Conservation (phyloP, 2,888 invertebrate genomes). For the Ligdia adustata region DNA sequence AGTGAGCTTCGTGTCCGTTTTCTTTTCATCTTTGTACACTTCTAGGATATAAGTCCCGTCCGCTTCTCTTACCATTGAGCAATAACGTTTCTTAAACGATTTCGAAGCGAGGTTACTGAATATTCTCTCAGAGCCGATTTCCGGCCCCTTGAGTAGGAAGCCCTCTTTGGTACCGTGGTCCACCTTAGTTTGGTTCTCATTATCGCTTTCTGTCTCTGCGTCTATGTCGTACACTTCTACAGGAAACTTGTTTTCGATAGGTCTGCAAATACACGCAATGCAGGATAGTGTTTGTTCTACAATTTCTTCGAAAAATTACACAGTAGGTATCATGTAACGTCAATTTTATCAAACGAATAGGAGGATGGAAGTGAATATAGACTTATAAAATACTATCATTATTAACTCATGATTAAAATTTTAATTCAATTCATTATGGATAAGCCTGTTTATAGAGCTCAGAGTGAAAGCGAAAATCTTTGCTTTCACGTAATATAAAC, state of each 20-base stretch:
- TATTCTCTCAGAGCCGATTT: slow-evolving; percentile 94
- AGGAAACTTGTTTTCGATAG: slow-evolving; percentile 70
- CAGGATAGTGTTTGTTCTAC: slow-evolving; percentile 13
- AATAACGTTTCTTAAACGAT: slow-evolving; percentile 95
- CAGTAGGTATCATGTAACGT: too few relatives aligned
- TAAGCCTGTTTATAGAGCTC: slow-evolving; percentile 12
- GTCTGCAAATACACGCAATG: slow-evolving; percentile 49
- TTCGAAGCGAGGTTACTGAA: slow-evolving; percentile 96
- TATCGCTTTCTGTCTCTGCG: slow-evolving; percentile 91
- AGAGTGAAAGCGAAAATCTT: slow-evolving; percentile 17
- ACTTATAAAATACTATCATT: too few relatives aligned
- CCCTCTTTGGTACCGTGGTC: slow-evolving; percentile 95
- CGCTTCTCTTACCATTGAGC: slow-evolving; percentile 94
- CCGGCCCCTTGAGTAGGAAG: slow-evolving; percentile 95
- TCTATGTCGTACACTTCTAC: slow-evolving; percentile 96
- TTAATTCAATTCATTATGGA: too few relatives aligned
- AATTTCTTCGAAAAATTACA: slow-evolving; percentile 10
- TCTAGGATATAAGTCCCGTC: slow-evolving; percentile 96
- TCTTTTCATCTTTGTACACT: slow-evolving; percentile 96
- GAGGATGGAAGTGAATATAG: too few relatives aligned
- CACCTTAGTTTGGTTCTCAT: slow-evolving; percentile 88
- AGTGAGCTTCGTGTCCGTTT: slow-evolving; percentile 94
- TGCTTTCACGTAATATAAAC: slow-evolving; percentile 14
- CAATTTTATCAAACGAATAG: too few relatives aligned
- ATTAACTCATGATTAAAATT: too few relatives aligned